These are phyloP conservation scores for Drosophila burlai DNA, from an alignment of 1,140 invertebrate species.

Conservation along the genomic window DNA sequence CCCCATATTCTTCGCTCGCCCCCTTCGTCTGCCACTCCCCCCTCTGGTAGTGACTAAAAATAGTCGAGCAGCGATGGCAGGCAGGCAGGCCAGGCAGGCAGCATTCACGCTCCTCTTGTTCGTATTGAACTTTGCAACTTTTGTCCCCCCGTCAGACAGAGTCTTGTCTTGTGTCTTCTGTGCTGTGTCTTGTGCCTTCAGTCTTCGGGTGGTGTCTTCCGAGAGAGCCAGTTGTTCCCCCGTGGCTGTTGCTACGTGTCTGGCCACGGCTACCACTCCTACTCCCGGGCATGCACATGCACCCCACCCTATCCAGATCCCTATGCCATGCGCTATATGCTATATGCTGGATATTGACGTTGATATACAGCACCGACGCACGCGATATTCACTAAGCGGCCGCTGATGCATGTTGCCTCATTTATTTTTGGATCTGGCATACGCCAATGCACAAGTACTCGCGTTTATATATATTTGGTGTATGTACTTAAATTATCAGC, in stretches of 20 bases:
- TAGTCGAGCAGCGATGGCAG: conserved; percentile 49
- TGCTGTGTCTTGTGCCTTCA: conserved; percentile 29
- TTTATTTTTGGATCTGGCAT: conserved; percentile 76
- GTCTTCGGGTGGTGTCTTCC: conserved; percentile 50
- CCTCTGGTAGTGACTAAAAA: conserved; percentile 58
- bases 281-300: conserved; percentile 64
- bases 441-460: conserved; percentile 35
- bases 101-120: conserved; percentile 57
- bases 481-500: conserved; percentile 13
- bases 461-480: conserved; percentile 3
- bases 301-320: conserved; percentile 74
- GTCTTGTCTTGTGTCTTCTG: conserved; percentile 55
- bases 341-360: conserved; percentile 78
- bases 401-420: conserved; percentile 62
- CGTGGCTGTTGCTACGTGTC: conserved; percentile 63
- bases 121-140: conserved; percentile 81
- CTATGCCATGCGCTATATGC: conserved; percentile 34
- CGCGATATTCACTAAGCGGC: conserved; percentile 69
- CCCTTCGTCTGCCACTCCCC: conserved; percentile 13
- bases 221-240: conserved; percentile 44
- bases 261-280: conserved; percentile 70
- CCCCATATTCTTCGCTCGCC: neutral
- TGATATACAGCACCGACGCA: conserved; percentile 79
- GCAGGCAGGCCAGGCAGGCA: conserved; percentile 10
- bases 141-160: conserved; percentile 44